Percentiles rank a stretch among this genome's conserved stretches.
Conservation (phyloP, 1,140 invertebrate species). For the Drosophila prosaltans region DNA sequence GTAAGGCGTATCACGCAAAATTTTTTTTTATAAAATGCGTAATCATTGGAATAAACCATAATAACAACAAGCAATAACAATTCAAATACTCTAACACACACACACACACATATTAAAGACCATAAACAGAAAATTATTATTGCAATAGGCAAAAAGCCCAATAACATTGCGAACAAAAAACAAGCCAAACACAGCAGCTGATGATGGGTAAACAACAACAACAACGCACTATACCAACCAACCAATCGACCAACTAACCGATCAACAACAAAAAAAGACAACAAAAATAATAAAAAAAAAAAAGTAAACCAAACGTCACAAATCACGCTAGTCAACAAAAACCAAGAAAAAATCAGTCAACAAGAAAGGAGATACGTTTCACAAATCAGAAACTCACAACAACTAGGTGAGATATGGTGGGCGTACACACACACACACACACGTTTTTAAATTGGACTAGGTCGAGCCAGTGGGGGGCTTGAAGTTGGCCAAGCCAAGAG, state of each 20-base stretch:
- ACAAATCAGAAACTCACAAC: conserved; percentile 5
- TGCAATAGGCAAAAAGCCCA: conserved; percentile 35
- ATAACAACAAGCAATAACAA: conserved; percentile 39
- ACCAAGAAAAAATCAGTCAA: background rate
- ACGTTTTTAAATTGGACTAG: conserved; percentile 25
- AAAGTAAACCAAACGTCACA: conserved; percentile 33
- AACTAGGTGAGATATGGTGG: conserved; percentile 45
- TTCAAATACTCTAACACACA: conserved; percentile 35
- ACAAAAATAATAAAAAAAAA: conserved; percentile 16
- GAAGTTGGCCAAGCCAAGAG: conserved; percentile 14
- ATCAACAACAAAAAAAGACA: conserved; percentile 25
- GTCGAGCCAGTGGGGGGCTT: conserved; percentile 24
- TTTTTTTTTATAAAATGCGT: conserved; percentile 50
- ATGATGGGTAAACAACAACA: conserved; percentile 46
- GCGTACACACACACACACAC: conserved; percentile 6
- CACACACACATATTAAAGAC: conserved; percentile 19
- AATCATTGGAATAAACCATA: conserved; percentile 61
- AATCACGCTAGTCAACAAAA: conserved; percentile 12
- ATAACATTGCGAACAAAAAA: background rate
- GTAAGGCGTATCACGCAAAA: conserved; percentile 59
- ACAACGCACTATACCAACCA: conserved; percentile 10
- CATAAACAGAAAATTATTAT: conserved; percentile 56
- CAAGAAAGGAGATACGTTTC: conserved; percentile 27
- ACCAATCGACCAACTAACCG: no score
- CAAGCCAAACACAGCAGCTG: conserved; percentile 46